Percentiles rank a stretch among this genome's conserved stretches.
Conservation (phyloP, 2,113 vertebrate genomes). For the Phalacrocorax aristotelis region DNA sequence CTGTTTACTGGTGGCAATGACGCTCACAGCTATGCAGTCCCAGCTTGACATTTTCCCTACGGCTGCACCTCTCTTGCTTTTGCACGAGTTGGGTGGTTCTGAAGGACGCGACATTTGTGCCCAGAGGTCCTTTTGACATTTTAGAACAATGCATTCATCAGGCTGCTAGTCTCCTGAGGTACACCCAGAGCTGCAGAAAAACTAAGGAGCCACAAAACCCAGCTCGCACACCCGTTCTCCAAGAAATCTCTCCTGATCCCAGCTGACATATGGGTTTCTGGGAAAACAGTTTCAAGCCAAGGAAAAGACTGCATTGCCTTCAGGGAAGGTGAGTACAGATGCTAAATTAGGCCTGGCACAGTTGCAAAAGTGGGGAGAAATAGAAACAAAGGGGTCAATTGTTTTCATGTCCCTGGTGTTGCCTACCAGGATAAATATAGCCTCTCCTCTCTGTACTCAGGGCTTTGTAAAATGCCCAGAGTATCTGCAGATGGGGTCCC, state of each 20-base stretch:
- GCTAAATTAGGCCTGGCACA: constrained; percentile 55
- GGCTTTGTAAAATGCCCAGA: not conserved
- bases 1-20: constrained; percentile 1
- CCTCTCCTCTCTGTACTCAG: not conserved
- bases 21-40: not conserved
- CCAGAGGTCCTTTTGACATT: constrained; percentile 53
- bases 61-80: constrained; percentile 18
- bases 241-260: not conserved
- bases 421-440: constrained; percentile 41
- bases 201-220: not conserved
- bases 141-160: constrained; percentile 45
- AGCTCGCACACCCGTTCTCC: constrained; percentile 1
- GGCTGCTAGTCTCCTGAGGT: constrained; percentile 22
- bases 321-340: constrained; percentile 31
- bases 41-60: constrained; percentile 29
- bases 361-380: constrained; percentile 46
- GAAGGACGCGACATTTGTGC: not conserved
- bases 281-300: constrained; percentile 27
- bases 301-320: constrained; percentile 2
- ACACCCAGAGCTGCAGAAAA: not conserved
- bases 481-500: not conserved
- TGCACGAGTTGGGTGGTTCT: constrained; percentile 33
- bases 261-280: constrained; percentile 7
- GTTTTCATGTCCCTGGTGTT: constrained; percentile 29
- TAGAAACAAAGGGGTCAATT: constrained; percentile 63